phyloP scores from a whole-genome alignment of 2,797 vertebrate species.

The Rallus crepitans region DNA sequence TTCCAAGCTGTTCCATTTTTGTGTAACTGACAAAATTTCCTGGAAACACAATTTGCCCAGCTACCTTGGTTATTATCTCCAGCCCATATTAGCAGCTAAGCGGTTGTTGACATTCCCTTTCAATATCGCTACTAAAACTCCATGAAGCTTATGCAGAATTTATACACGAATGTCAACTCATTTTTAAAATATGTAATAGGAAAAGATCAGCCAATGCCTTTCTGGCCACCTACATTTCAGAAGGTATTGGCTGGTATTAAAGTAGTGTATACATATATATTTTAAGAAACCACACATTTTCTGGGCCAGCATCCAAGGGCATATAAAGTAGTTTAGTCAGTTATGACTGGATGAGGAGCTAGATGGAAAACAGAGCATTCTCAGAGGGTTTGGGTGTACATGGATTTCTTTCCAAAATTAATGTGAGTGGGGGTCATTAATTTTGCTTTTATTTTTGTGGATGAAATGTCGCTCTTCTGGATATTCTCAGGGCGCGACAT shows the following conservation, averaged over 20 bases:
- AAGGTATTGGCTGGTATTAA: slow-evolving; percentile 47
- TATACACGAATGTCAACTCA: slow-evolving; percentile 24
- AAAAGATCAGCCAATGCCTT: slow-evolving; percentile 34
- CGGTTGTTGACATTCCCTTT: slow-evolving; percentile 42
- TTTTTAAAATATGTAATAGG: slow-evolving; percentile 56
- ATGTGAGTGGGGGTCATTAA: slow-evolving; percentile 2
- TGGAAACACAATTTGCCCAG: not conserved
- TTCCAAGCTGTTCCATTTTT: not conserved
- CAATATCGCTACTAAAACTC: slow-evolving; percentile 6
- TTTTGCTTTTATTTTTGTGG: slow-evolving; percentile 33
- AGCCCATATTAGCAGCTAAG: slow-evolving; percentile 20
- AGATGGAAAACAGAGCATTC: slow-evolving; percentile 56
- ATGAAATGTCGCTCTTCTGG: not conserved
- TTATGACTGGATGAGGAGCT: slow-evolving; percentile 32
- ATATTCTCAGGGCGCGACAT: not conserved
- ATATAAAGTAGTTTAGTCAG: slow-evolving; percentile 46
- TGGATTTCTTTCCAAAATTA: slow-evolving; percentile 33
- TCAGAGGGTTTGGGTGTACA: slow-evolving; percentile 12
- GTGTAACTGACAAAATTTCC: slow-evolving; percentile 20
- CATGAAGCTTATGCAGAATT: slow-evolving; percentile 9
- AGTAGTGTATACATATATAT: slow-evolving; percentile 30
- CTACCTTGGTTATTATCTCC: slow-evolving; percentile 31
- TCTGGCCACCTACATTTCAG: slow-evolving; percentile 59
- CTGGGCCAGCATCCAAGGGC: slow-evolving; percentile 61
- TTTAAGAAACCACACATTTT: slow-evolving; percentile 67